Percentiles rank a stretch among this genome's conserved stretches.
phyloP scores from a whole-genome alignment of 2,888 invertebrate species.

The Epistrophe eligans region DNA sequence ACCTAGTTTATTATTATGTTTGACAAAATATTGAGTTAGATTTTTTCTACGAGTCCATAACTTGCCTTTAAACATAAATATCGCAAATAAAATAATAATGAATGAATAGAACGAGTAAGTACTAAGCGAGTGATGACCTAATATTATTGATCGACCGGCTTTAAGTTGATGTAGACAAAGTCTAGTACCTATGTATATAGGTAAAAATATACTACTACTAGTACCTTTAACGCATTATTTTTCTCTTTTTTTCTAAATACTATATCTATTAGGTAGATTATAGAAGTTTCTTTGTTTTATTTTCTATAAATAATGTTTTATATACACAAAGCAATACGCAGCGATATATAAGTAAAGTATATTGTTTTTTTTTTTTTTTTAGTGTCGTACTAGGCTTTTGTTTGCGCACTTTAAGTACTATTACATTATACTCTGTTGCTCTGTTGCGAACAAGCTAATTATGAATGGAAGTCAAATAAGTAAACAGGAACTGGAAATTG shows the following conservation, averaged over 20 bases:
- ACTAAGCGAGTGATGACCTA: constrained; percentile 63
- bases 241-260: neutral
- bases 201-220: neutral
- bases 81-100: constrained; percentile 3
- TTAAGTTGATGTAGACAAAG: constrained; percentile 35
- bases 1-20: no score
- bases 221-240: constrained; percentile 42
- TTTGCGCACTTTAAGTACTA: constrained; percentile 25
- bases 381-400: constrained; percentile 11
- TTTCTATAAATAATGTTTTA: constrained; percentile 13
- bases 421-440: neutral
- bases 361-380: neutral
- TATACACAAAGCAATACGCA: constrained; percentile 9
- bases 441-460: constrained; percentile 59
- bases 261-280: neutral
- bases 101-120: constrained; percentile 34
- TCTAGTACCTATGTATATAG: neutral
- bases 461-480: constrained; percentile 72
- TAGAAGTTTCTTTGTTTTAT: constrained; percentile 1
- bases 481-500: constrained; percentile 75
- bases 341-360: neutral
- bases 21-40: neutral
- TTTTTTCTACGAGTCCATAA: constrained; percentile 1
- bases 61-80: constrained; percentile 1
- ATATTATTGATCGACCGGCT: constrained; percentile 70